A percentile compares a stretch with the other conserved stretches of the same genome.
phyloP scores from a whole-genome alignment of 2,113 vertebrate species.

The Ptychochromis oligacanthus region DNA sequence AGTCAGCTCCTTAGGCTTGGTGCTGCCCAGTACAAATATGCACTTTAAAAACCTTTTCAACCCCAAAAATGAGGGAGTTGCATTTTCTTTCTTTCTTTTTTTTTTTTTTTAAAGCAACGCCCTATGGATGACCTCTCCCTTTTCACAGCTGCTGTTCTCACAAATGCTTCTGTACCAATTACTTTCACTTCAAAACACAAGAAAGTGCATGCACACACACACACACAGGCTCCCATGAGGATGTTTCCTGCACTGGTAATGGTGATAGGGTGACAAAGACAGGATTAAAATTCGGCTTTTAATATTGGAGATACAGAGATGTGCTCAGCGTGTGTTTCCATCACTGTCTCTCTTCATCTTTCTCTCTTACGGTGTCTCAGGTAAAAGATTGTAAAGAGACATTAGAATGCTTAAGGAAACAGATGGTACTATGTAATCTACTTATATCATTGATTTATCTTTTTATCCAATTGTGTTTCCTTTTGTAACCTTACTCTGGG shows the following conservation, averaged over 20 bases:
- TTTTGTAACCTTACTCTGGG: slow-evolving; percentile 62
- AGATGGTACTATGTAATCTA: slow-evolving; percentile 58
- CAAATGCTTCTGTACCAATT: slow-evolving; percentile 19
- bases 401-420: slow-evolving; percentile 66
- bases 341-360: slow-evolving; percentile 10
- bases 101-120: background rate
- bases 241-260: slow-evolving; percentile 74
- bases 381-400: slow-evolving; percentile 50
- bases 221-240: slow-evolving; percentile 21
- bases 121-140: slow-evolving; percentile 47
- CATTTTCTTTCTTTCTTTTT: background rate
- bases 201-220: background rate
- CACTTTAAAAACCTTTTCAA: slow-evolving; percentile 21
- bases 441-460: slow-evolving; percentile 69
- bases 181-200: slow-evolving; percentile 30
- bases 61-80: background rate
- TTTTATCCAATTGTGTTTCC: slow-evolving; percentile 63
- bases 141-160: slow-evolving; percentile 38
- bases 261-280: slow-evolving; percentile 90
- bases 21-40: slow-evolving; percentile 30
- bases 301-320: slow-evolving; percentile 92
- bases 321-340: slow-evolving; percentile 57
- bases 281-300: slow-evolving; percentile 91
- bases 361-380: slow-evolving; percentile 16
- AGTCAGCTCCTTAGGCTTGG: slow-evolving; percentile 31